Evolutionary conservation across 1,140 invertebrate species (phyloP).

Genomic region (Antheraea pernyi): DNA sequence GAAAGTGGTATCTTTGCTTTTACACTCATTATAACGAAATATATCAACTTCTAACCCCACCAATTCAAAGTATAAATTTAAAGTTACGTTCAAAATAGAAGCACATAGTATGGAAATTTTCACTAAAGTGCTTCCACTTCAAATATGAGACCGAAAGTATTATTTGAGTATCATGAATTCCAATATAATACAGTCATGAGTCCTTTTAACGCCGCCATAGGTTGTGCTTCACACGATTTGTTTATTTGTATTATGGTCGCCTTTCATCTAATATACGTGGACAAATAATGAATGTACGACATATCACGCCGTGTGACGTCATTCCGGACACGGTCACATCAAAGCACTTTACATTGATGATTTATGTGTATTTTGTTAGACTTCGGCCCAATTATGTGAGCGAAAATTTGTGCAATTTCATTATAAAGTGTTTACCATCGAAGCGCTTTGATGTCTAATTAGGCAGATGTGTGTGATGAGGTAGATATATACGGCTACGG

Average conservation of each 20-base stretch:
- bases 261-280: constrained; percentile 72
- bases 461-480: constrained; percentile 38
- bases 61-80: too few relatives aligned
- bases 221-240: constrained; percentile 61
- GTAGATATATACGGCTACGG: constrained; percentile 38
- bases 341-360: constrained; percentile 56
- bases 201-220: constrained; percentile 59
- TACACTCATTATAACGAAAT: too few relatives aligned
- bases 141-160: background rate
- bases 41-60: too few relatives aligned
- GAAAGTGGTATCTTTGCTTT: too few relatives aligned
- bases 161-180: constrained; percentile 28
- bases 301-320: constrained; percentile 60
- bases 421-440: constrained; percentile 59
- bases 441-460: constrained; percentile 71
- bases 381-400: constrained; percentile 58
- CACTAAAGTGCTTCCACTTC: too few relatives aligned
- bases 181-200: constrained; percentile 56
- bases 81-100: too few relatives aligned
- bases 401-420: constrained; percentile 66
- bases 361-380: constrained; percentile 67
- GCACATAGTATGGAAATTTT: background rate
- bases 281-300: constrained; percentile 71
- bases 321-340: constrained; percentile 65
- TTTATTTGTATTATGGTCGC: constrained; percentile 73